These are phyloP conservation scores for Cotesia congregata DNA, from an alignment of 2,888 invertebrate genomes.

Conservation along the genomic window DNA sequence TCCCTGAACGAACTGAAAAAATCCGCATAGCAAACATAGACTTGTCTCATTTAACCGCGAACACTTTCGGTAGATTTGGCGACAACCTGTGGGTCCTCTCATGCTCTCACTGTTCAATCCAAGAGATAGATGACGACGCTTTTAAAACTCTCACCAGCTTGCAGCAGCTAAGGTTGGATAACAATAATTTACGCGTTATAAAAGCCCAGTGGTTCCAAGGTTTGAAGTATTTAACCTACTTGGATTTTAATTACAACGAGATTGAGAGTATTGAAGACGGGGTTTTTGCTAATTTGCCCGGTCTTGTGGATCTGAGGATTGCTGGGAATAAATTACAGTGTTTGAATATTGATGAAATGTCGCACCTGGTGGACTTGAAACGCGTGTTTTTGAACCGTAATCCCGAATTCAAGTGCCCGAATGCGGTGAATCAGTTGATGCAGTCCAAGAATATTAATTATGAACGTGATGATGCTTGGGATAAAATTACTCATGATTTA, in stretches of 20 bases:
- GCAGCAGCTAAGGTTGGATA: slow-evolving; percentile 62
- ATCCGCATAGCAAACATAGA: slow-evolving; percentile 59
- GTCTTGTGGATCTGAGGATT: slow-evolving; percentile 61
- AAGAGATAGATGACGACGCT: slow-evolving; percentile 60
- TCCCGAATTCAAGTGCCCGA: slow-evolving; percentile 61
- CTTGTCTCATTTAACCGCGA: slow-evolving; percentile 53
- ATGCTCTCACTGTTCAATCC: slow-evolving; percentile 61
- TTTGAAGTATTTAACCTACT: slow-evolving; percentile 57
- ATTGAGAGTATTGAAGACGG: slow-evolving; percentile 60
- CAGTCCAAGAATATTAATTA: slow-evolving; percentile 52
- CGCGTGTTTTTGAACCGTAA: slow-evolving; percentile 62
- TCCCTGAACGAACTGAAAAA: slow-evolving; percentile 56
- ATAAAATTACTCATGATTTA: slow-evolving; percentile 34
- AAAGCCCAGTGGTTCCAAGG: slow-evolving; percentile 60
- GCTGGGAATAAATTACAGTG: slow-evolving; percentile 65
- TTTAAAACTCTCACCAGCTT: slow-evolving; percentile 57
- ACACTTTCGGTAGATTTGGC: slow-evolving; percentile 60
- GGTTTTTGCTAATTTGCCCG: slow-evolving; percentile 57
- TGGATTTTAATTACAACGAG: slow-evolving; percentile 63
- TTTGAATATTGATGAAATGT: slow-evolving; percentile 57
- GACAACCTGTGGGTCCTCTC: slow-evolving; percentile 57
- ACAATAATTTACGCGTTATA: slow-evolving; percentile 56
- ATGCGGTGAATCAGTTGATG: slow-evolving; percentile 56
- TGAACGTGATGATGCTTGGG: slow-evolving; percentile 60
- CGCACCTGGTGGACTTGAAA: slow-evolving; percentile 53